Evolutionary conservation across 2,797 vertebrate species (phyloP).

Genomic region (Pampus argenteus): DNA sequence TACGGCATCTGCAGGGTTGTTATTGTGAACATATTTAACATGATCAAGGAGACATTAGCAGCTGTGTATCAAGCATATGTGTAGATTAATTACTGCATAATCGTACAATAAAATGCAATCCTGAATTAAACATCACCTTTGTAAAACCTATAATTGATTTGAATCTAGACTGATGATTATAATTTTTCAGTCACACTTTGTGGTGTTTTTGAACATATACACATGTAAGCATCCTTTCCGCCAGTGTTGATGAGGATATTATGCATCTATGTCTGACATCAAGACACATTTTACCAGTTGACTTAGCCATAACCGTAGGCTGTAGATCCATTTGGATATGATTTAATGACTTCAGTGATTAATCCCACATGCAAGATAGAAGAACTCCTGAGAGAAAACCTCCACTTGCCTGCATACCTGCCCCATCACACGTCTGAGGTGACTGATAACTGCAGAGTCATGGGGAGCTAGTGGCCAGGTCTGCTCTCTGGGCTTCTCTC

Average conservation of each 20-base stretch:
- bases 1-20: not conserved
- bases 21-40: not conserved
- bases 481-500: constrained; percentile 56
- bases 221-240: not conserved
- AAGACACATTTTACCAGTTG: not conserved
- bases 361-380: not conserved
- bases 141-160: not conserved
- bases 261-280: not conserved
- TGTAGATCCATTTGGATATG: not conserved
- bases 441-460: constrained; percentile 59
- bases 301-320: not conserved
- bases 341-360: not conserved
- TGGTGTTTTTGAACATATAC: not conserved
- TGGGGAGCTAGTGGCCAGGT: constrained; percentile 43
- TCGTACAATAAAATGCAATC: not conserved
- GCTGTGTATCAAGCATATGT: not conserved
- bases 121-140: not conserved
- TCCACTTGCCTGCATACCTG: not conserved
- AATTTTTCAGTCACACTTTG: not conserved
- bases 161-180: not conserved
- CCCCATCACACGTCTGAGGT: constrained; percentile 19
- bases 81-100: not conserved
- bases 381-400: too few species aligned
- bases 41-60: not conserved
- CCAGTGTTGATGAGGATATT: not conserved